Evolutionary conservation across 2,113 vertebrate genomes (phyloP), one percentile per base, ranked within the genome.

Genomic region (Pandion haliaetus): DNA sequence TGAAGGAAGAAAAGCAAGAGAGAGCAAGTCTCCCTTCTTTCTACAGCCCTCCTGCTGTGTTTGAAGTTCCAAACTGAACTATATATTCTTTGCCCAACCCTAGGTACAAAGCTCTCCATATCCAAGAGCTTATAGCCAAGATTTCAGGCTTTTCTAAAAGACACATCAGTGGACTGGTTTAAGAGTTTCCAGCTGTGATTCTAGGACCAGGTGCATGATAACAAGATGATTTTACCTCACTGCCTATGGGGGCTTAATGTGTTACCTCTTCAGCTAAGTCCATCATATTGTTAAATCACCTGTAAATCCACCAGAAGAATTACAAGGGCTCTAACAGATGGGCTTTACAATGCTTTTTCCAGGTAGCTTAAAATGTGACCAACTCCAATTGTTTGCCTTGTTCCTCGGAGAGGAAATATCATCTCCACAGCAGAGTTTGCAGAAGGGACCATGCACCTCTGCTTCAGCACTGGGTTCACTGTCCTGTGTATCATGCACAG

Each of bases 391-490:
- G 5, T 52, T 62, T 57, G 42, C 36, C 32, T n/a, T 31, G 12
- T 59, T 70, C 21, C 55, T 85, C 44, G 49, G 23, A 42, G 10
- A 54, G 15, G 24, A 81, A 85, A 38, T 25, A 21, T 2, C 21
- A 34, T 5, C 23, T 61, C 50, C 61, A 49, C 12, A 55, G 40
- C 69, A 65, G 65, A 66, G n/a, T 58, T 23, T 82, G 17, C 40
- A 45, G 66, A 55, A 25, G 12, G 9, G 28, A 42, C 12, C 0
- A 0, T 21, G 16, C 3, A 10, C 28, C 3, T 57, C n/a, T 47
- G 7, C 17, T 57, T 87, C 67, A 83, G 34, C 52, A 1, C 29
- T 38, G 32, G 9, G 17, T 55, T 76, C 66, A 32, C 29, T 38
- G 55, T 14, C 32, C 28, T 15, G 8, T 21, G 5, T 10, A 28